Conservation (phyloP, 92 coral and sea anemone genomes). For the Siderastrea siderea region DNA sequence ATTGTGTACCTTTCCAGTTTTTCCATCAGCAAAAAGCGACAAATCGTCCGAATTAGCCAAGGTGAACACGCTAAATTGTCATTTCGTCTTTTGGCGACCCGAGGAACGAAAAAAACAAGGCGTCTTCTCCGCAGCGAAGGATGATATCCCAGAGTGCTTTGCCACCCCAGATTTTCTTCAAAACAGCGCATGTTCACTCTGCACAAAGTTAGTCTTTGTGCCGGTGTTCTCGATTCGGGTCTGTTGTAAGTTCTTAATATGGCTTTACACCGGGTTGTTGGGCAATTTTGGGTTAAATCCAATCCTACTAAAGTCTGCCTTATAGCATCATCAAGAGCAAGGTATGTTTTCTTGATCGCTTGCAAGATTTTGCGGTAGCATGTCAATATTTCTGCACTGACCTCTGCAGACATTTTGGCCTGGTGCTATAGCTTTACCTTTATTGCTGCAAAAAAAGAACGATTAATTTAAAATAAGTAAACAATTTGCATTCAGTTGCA, state of each 20-base stretch:
- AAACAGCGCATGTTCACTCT: background rate
- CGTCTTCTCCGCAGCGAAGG: conserved; percentile 33
- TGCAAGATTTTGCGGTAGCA: no score
- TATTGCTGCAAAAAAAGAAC: no score
- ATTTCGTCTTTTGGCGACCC: background rate
- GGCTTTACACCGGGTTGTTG: conserved; percentile 24
- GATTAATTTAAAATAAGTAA: no score
- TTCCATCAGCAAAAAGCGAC: conserved; percentile 5
- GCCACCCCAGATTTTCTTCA: background rate
- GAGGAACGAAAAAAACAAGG: conserved; percentile 62
- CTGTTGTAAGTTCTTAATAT: background rate
- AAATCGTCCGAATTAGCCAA: background rate
- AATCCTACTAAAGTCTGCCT: conserved; percentile 29
- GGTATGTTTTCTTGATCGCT: conserved; percentile 7
- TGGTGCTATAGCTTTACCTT: no score
- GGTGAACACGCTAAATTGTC: background rate
- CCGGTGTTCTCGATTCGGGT: no score
- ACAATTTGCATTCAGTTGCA: no score
- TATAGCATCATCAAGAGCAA: conserved; percentile 33
- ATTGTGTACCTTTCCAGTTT: conserved; percentile 12
- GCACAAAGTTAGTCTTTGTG: no score
- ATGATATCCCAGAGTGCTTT: conserved; percentile 36
- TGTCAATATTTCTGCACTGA: no score
- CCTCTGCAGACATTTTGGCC: no score
- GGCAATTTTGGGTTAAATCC: conserved; percentile 24